Conservation (phyloP, 2,797 vertebrate genomes). For the Kryptolebias ocellatus region DNA sequence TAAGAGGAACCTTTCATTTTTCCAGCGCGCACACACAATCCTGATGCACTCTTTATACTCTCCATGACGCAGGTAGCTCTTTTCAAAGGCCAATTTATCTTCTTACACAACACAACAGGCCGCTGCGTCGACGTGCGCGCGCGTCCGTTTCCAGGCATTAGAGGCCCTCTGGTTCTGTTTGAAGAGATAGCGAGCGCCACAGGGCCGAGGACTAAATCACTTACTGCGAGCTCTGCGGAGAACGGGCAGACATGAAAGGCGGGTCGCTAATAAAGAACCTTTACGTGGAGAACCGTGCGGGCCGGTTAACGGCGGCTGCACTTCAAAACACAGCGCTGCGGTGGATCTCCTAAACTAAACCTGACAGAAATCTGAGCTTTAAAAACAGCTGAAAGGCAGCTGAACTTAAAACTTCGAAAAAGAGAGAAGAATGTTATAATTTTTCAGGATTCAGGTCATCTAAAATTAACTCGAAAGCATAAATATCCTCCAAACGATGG, state of each 20-base stretch:
- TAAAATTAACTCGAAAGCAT: not conserved
- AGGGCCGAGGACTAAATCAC: conserved; percentile 51
- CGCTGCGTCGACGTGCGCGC: conserved; percentile 22
- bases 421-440: not conserved
- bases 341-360: not conserved
- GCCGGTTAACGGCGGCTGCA: conserved; percentile 3
- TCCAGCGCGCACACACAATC: conserved; percentile 8
- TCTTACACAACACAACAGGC: conserved; percentile 56
- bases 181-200: conserved; percentile 57
- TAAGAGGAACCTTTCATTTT: not conserved
- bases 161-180: conserved; percentile 55
- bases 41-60: conserved; percentile 59
- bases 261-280: conserved; percentile 42
- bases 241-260: not conserved
- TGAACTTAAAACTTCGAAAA: not conserved
- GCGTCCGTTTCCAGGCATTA: conserved; percentile 44
- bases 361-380: not conserved
- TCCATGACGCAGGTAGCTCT: conserved; percentile 67
- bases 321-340: conserved; percentile 7
- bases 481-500: not conserved
- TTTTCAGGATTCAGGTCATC: not conserved
- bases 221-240: conserved; percentile 36
- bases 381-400: too few relatives aligned
- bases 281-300: conserved; percentile 50
- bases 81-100: conserved; percentile 70